A percentile compares a stretch with the other conserved stretches of the same genome.
Evolutionary conservation across 2,113 vertebrate species (phyloP).

Genomic region (Oncorhynchus keta): DNA sequence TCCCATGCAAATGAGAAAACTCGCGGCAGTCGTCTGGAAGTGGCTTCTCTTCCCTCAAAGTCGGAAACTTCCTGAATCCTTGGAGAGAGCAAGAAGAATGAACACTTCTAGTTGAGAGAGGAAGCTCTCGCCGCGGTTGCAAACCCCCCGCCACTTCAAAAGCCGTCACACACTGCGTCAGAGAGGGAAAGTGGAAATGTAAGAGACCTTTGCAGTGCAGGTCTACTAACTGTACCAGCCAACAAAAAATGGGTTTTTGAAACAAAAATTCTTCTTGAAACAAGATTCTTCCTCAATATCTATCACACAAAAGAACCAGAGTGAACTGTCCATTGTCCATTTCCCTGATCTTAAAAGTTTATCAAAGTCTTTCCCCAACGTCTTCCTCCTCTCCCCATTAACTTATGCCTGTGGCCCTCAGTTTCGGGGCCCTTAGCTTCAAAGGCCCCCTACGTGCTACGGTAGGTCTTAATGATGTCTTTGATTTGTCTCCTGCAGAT

Average conservation of each 20-base stretch:
- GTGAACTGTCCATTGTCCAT: constrained; percentile 3
- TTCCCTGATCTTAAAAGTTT: constrained; percentile 39
- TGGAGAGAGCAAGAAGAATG: constrained; percentile 23
- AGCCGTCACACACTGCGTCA: not conserved
- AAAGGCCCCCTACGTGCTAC: constrained; percentile 81
- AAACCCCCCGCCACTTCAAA: constrained; percentile 9
- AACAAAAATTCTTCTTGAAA: constrained; percentile 6
- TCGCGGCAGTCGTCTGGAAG: constrained; percentile 27
- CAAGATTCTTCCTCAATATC: constrained; percentile 18
- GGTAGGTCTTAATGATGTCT: constrained; percentile 98
- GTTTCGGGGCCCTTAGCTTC: not conserved
- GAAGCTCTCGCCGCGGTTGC: not conserved
- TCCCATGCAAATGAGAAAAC: constrained; percentile 18
- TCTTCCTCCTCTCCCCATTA: not conserved
- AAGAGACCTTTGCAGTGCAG: constrained; percentile 18
- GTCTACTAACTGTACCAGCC: not conserved
- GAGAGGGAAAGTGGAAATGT: constrained; percentile 14
- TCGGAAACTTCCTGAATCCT: constrained; percentile 30
- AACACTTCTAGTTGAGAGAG: constrained; percentile 22
- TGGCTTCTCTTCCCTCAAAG: constrained; percentile 26
- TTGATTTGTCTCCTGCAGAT: constrained; percentile 95
- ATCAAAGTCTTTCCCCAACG: not conserved
- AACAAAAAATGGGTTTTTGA: constrained; percentile 20
- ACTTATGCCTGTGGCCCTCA: not conserved
- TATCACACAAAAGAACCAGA: constrained; percentile 26